Percentiles rank a stretch among this genome's conserved stretches.
phyloP scores from a whole-genome alignment of 2,797 vertebrate genomes.

The Phalloptychus januarius region DNA sequence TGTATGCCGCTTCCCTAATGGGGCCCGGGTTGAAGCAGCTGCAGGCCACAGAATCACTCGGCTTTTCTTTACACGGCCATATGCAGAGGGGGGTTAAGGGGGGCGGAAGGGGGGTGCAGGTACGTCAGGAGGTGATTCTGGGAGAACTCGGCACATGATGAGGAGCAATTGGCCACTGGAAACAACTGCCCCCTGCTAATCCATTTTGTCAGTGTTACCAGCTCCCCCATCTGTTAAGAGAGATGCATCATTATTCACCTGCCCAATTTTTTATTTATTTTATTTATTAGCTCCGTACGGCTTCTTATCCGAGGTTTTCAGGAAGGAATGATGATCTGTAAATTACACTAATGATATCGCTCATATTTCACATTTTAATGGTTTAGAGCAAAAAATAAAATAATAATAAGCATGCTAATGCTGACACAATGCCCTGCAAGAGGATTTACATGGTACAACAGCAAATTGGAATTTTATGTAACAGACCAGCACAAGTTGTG shows the following conservation, averaged over 20 bases:
- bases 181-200: constrained; percentile 52
- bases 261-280: constrained; percentile 17
- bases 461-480: background rate
- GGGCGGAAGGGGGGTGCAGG: too few relatives aligned
- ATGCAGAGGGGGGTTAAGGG: constrained; percentile 61
- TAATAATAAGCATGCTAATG: background rate
- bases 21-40: constrained; percentile 61
- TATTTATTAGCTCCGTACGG: constrained; percentile 29
- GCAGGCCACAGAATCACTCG: constrained; percentile 64
- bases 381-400: background rate
- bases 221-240: constrained; percentile 62
- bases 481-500: background rate
- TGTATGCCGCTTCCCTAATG: constrained; percentile 70
- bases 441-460: background rate
- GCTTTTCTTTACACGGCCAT: constrained; percentile 54
- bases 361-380: constrained; percentile 3
- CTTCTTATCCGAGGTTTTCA: constrained; percentile 15
- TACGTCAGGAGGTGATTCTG: constrained; percentile 58
- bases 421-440: background rate
- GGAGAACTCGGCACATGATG: constrained; percentile 53
- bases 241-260: constrained; percentile 59
- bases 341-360: constrained; percentile 21
- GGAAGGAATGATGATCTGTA: constrained; percentile 13
- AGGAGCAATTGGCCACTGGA: constrained; percentile 53
- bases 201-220: constrained; percentile 56